These are phyloP conservation scores for Latrodectus hesperus DNA, from an alignment of 2,888 invertebrate genomes.

Conservation along the genomic window DNA sequence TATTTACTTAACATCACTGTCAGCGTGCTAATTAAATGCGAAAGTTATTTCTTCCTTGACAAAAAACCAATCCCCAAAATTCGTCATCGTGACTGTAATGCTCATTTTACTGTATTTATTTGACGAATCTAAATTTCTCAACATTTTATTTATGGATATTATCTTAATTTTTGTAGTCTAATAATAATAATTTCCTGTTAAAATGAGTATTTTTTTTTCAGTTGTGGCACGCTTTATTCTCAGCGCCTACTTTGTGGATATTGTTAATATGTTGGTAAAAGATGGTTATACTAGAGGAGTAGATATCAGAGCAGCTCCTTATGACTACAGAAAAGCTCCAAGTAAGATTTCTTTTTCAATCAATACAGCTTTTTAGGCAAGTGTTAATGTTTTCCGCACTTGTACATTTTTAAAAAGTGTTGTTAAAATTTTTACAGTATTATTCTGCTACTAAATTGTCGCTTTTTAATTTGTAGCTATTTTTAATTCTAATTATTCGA, in stretches of 20 bases:
- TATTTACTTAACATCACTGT: too few relatives aligned
- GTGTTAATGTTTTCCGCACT: not conserved
- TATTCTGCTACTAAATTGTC: too few relatives aligned
- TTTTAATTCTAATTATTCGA: too few relatives aligned
- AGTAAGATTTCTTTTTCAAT: constrained; percentile 78
- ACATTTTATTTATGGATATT: not conserved
- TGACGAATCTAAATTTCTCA: not conserved
- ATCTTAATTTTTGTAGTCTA: not conserved
- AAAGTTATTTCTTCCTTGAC: too few relatives aligned
- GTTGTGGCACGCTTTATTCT: constrained; percentile 76
- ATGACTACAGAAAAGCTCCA: constrained; percentile 96
- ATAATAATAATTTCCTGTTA: not conserved
- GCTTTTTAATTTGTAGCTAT: too few relatives aligned
- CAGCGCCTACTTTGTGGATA: constrained; percentile 90
- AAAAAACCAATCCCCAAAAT: too few relatives aligned
- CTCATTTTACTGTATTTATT: too few relatives aligned
- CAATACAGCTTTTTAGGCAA: not conserved
- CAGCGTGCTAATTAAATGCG: too few relatives aligned
- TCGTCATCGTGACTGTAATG: too few relatives aligned
- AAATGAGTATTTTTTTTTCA: not conserved
- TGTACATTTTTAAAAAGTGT: too few relatives aligned
- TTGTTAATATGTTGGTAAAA: constrained; percentile 85
- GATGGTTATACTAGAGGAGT: constrained; percentile 86
- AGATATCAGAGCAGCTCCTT: constrained; percentile 94
- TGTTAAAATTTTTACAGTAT: too few relatives aligned